These are phyloP conservation scores for Furnarius figulus DNA, from an alignment of 2,113 vertebrate species.

Conservation along the genomic window DNA sequence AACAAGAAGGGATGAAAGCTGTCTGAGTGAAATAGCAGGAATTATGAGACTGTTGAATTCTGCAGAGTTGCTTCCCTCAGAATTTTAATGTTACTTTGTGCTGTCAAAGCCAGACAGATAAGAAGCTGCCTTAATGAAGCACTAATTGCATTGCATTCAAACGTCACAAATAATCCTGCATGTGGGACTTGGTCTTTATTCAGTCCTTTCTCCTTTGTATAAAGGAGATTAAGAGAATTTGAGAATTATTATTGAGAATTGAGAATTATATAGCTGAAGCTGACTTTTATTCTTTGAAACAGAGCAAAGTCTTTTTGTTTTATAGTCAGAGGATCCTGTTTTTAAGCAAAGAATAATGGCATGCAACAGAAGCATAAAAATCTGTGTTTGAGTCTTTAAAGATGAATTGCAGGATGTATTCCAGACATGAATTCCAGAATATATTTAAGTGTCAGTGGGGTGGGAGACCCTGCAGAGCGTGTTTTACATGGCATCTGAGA, in stretches of 20 bases:
- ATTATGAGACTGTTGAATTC: not conserved
- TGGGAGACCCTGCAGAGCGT: not conserved
- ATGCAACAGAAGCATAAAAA: not conserved
- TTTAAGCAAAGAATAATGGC: not conserved
- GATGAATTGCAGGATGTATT: not conserved
- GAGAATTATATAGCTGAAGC: conserved; percentile 10
- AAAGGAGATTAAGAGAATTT: conserved; percentile 8
- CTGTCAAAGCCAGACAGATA: conserved; percentile 57
- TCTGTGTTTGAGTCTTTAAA: not conserved
- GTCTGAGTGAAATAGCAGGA: not conserved
- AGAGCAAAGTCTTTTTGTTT: not conserved
- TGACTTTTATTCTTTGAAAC: not conserved
- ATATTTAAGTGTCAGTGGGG: not conserved
- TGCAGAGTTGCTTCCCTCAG: conserved; percentile 19
- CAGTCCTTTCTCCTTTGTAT: not conserved
- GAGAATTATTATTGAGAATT: conserved; percentile 15
- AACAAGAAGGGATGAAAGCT: not conserved
- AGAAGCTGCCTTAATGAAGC: conserved; percentile 64
- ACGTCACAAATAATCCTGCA: conserved; percentile 48
- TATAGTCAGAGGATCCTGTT: not conserved
- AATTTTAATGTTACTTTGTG: conserved; percentile 60
- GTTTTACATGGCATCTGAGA: not conserved
- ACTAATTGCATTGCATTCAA: conserved; percentile 59
- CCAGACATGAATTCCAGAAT: not conserved
- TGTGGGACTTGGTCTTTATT: conserved; percentile 13